phyloP scores from a whole-genome alignment of 2,888 invertebrate species.

The Sericinus montela region DNA sequence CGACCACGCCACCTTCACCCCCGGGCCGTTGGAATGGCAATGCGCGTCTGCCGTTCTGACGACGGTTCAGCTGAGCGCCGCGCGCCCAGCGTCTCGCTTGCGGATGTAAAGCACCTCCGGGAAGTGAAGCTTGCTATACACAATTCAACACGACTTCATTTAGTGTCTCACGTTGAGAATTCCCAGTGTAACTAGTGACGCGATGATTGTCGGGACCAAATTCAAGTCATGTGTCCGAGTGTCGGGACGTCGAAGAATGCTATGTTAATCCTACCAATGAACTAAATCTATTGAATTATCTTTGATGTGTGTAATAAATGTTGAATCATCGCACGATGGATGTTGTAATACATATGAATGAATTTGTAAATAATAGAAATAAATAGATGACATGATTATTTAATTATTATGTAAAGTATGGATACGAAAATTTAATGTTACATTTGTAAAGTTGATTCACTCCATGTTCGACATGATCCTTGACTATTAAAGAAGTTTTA shows the following conservation, averaged over 20 bases:
- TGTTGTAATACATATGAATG: background rate
- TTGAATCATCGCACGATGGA: background rate
- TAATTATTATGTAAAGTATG: background rate
- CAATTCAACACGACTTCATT: background rate
- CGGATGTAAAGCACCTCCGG: background rate
- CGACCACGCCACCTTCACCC: slow-evolving; percentile 27
- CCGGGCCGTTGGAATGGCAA: slow-evolving; percentile 47
- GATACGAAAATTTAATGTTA: slow-evolving; percentile 5
- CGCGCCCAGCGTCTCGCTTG: slow-evolving; percentile 18
- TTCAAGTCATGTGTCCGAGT: background rate
- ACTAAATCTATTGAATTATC: background rate
- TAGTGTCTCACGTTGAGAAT: background rate
- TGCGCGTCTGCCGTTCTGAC: slow-evolving; percentile 43
- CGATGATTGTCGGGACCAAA: slow-evolving; percentile 4
- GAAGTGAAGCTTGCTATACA: slow-evolving; percentile 1
- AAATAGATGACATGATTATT: background rate
- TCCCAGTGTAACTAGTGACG: background rate
- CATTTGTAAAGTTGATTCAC: slow-evolving; percentile 4
- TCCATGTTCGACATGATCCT: slow-evolving; percentile 12
- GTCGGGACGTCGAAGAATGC: background rate
- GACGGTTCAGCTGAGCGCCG: slow-evolving; percentile 15
- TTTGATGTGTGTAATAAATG: background rate
- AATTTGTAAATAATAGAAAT: slow-evolving; percentile 8
- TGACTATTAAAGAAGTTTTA: slow-evolving; percentile 8
- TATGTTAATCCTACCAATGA: background rate